A percentile compares a stretch with the other conserved stretches of the same genome.
Evolutionary conservation across 1,140 invertebrate genomes (phyloP).

Genomic region (Mactra quadrangularis): DNA sequence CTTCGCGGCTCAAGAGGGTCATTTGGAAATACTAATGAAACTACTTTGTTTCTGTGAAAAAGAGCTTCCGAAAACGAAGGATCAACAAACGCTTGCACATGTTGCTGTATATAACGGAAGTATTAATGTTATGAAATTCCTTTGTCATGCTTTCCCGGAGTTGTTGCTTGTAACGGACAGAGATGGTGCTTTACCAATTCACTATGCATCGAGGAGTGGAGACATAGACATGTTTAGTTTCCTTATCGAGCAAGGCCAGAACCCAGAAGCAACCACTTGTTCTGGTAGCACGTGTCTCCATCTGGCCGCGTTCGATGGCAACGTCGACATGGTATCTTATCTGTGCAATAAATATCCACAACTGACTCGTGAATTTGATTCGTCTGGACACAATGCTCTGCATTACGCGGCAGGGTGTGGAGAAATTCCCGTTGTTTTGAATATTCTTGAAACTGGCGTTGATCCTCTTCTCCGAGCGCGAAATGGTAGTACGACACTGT

Average conservation of each 20-base stretch:
- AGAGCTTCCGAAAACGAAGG: constrained; percentile 1
- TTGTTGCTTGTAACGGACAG: background rate
- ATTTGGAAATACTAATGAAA: constrained; percentile 12
- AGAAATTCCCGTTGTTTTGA: constrained; percentile 7
- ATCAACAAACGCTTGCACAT: constrained; percentile 37
- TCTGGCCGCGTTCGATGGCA: constrained; percentile 44
- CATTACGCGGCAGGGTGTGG: constrained; percentile 53
- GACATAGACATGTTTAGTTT: constrained; percentile 1
- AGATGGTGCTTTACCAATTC: constrained; percentile 4
- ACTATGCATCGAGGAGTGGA: constrained; percentile 32
- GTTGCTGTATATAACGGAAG: constrained; percentile 37
- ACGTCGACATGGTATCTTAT: constrained; percentile 19
- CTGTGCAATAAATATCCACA: constrained; percentile 27
- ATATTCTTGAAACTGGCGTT: constrained; percentile 24
- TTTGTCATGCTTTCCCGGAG: constrained; percentile 25
- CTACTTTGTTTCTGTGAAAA: background rate
- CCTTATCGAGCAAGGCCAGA: constrained; percentile 4
- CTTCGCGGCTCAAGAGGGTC: constrained; percentile 50
- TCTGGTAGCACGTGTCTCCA: constrained; percentile 36
- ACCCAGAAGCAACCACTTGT: background rate
- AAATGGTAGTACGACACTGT: constrained; percentile 28
- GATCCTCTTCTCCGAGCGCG: constrained; percentile 3
- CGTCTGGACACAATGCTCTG: constrained; percentile 28
- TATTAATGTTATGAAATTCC: constrained; percentile 11
- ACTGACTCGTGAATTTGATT: constrained; percentile 25